Percentiles rank a stretch among this genome's conserved stretches.
These are phyloP conservation scores for Enteromius thamalakanensis DNA, from an alignment of 2,797 vertebrate genomes.

Conservation along the genomic window DNA sequence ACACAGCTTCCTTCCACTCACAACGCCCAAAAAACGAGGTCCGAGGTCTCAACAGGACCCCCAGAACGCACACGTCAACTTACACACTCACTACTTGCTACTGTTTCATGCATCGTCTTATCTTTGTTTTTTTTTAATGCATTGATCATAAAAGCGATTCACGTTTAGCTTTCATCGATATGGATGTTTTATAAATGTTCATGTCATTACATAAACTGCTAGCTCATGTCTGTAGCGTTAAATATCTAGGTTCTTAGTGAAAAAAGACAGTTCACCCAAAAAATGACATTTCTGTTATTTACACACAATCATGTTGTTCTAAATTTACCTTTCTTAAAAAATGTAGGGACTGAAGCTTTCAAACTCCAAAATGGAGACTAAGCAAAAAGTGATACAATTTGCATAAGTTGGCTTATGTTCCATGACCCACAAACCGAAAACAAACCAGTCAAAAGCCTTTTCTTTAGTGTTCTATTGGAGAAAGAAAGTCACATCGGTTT, in stretches of 20 bases:
- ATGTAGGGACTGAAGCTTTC: not conserved
- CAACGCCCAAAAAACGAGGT: constrained; percentile 87
- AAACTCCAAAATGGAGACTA: not conserved
- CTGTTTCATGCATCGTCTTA: constrained; percentile 9
- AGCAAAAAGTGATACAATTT: not conserved
- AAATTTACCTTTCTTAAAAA: constrained; percentile 9
- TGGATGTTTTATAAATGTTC: constrained; percentile 53
- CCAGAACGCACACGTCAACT: constrained; percentile 13
- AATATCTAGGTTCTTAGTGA: constrained; percentile 3
- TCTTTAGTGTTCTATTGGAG: not conserved
- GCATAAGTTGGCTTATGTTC: not conserved
- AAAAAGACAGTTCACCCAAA: not conserved
- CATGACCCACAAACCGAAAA: not conserved
- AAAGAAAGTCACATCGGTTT: constrained; percentile 15
- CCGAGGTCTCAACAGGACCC: constrained; percentile 62
- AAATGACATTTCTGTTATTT: not conserved
- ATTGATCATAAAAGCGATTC: constrained; percentile 7
- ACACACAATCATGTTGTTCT: not conserved
- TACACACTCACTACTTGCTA: constrained; percentile 26
- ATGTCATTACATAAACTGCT: constrained; percentile 26
- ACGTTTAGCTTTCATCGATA: constrained; percentile 26
- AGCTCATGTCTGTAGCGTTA: constrained; percentile 27
- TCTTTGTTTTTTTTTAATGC: constrained; percentile 28
- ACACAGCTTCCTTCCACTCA: constrained; percentile 83
- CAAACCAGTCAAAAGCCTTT: not conserved